Percentiles rank a stretch among this genome's conserved stretches.
Conservation (phyloP, 2,888 invertebrate species). For the Labia minor region DNA sequence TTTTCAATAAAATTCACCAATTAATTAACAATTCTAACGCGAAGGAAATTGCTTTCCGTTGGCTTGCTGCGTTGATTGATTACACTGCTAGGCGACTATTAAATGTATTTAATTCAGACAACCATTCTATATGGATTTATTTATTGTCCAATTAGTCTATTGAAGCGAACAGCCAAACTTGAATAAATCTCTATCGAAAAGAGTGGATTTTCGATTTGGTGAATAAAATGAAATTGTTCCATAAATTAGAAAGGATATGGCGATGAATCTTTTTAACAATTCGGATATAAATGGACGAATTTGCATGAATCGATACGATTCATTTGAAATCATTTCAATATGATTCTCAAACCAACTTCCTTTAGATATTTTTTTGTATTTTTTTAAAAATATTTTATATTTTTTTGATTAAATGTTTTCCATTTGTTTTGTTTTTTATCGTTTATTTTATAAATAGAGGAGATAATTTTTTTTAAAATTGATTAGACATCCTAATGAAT, state of each 20-base stretch:
- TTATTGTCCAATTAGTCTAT: conserved; percentile 13
- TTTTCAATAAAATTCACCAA: neutral
- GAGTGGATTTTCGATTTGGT: neutral
- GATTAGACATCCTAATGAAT: too few relatives aligned
- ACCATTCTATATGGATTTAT: neutral
- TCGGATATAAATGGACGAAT: neutral
- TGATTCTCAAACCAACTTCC: too few relatives aligned
- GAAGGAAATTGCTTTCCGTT: conserved; percentile 8
- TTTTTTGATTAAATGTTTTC: too few relatives aligned
- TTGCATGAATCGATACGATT: neutral
- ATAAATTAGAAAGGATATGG: conserved; percentile 13
- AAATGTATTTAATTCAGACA: conserved; percentile 8
- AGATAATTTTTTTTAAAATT: too few relatives aligned
- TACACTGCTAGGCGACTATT: neutral
- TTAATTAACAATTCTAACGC: conserved; percentile 5
- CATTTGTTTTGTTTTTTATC: too few relatives aligned
- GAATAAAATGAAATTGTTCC: conserved; percentile 8
- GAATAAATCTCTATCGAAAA: conserved; percentile 9
- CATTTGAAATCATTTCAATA: neutral
- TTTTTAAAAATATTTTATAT: too few relatives aligned
- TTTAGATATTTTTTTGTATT: too few relatives aligned
- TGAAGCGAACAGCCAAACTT: conserved; percentile 2
- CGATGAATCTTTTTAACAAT: conserved; percentile 13
- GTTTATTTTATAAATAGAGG: too few relatives aligned
- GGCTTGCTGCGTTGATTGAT: conserved; percentile 4